phyloP scores from a whole-genome alignment of 1,140 invertebrate species.

The Pteromalus puparum region DNA sequence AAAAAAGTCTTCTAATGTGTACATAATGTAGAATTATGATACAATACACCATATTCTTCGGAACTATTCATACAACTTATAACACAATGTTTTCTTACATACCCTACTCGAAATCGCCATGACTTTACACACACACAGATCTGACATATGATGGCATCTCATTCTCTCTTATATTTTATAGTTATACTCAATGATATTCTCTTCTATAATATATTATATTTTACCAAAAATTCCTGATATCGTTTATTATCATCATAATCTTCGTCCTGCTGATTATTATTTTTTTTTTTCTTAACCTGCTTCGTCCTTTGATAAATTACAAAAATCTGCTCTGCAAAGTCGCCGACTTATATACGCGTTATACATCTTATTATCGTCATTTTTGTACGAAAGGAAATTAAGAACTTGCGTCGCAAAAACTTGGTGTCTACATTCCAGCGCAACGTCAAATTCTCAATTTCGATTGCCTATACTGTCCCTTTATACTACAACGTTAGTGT shows the following conservation, averaged over 20 bases:
- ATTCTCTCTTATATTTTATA: not conserved
- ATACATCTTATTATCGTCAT: not conserved
- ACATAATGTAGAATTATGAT: constrained; percentile 14
- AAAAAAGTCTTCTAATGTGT: constrained; percentile 48
- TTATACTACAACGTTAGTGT: no score
- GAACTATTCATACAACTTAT: not conserved
- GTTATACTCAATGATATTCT: constrained; percentile 4
- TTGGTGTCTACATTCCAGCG: not conserved
- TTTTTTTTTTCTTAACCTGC: not conserved
- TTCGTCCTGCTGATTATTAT: not conserved
- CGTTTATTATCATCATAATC: constrained; percentile 29
- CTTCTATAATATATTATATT: constrained; percentile 19
- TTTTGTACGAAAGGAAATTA: constrained; percentile 19
- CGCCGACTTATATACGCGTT: not conserved
- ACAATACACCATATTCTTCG: constrained; percentile 22
- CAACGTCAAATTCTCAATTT: constrained; percentile 46
- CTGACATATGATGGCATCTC: not conserved
- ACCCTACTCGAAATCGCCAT: constrained; percentile 28
- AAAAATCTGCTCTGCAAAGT: constrained; percentile 10
- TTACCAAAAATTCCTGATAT: constrained; percentile 39
- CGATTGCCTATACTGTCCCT: constrained; percentile 31
- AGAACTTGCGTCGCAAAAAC: not conserved
- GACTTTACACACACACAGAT: not conserved
- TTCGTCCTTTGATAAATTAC: constrained; percentile 26
- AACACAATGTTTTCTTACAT: not conserved